Base-by-base conservation (phyloP, 2,797 vertebrate species). In the Channa striata region DNA sequence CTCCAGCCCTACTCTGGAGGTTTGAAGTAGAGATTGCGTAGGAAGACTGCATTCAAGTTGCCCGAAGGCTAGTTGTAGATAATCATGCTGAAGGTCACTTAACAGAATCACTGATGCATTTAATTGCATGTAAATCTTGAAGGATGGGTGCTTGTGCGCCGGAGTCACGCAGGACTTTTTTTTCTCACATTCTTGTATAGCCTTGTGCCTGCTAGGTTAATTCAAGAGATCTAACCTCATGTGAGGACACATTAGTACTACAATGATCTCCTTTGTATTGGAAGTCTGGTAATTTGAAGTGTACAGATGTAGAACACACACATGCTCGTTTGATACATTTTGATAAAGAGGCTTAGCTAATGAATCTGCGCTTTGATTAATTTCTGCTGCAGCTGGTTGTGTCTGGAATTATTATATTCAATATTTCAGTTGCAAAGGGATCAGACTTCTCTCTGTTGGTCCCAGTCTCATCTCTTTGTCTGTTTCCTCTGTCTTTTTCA, bases 361-460 rank as follows among this genome's bases (percentile, higher is more conserved):
- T 87, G 78, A 90, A 80, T 82, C 47, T 11, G 34, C 51, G 64
- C 62, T 80, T 79, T 85, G 77, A 87, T 82, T 78, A 68, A 80
- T 76, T 82, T 62, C 57, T 79, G 64, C 58, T 76, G 51, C 58
- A 72, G 63, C 70, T 68, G 77, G 42, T 72, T 78, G 47, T 77
- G 77, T 86, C 68, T 74, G 68, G 66, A 89, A 77, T 77, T 68
- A 76, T 83, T 84, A 71, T 66, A 71, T 86, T 80, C 49, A 68
- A 63, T 72, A 71, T 85, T 89, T 84, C 66, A 72, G 66, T 53
- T 82, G 82, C 72, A 75, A 53, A 77, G 72, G 63, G 80, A 78
- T 79, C 73, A 73, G 52, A 42, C 62, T 58, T 58, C 34, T 77
- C 68, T 67, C 44, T 52, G 69, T 65, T 85, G 77, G 78, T 83